These are phyloP conservation scores for Acrocephalus kingi DNA, from an alignment of 2,113 vertebrate genomes.

Conservation along the genomic window DNA sequence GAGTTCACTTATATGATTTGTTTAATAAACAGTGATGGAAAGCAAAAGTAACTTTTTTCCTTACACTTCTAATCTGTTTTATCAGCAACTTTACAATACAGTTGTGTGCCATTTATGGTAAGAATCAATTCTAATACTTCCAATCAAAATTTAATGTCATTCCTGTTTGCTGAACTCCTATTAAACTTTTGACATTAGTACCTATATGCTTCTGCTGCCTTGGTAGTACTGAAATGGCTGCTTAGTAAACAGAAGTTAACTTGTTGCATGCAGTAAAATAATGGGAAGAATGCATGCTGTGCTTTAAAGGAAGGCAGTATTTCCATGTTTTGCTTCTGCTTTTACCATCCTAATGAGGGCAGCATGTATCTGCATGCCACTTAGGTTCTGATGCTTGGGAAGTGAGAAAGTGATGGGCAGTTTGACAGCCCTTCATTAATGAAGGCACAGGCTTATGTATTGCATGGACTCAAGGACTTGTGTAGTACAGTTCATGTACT, in stretches of 20 bases:
- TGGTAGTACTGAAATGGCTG: neutral
- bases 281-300: neutral
- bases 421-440: neutral
- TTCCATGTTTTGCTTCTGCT: neutral
- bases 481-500: neutral
- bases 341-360: neutral
- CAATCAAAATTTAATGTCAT: neutral
- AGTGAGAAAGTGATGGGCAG: neutral
- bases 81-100: conserved; percentile 15
- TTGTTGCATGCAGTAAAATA: neutral
- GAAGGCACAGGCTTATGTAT: neutral
- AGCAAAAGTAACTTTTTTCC: neutral
- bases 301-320: neutral
- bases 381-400: neutral
- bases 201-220: neutral
- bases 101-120: neutral
- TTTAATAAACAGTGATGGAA: neutral
- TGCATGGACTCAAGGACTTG: neutral
- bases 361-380: neutral
- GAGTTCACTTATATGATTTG: neutral
- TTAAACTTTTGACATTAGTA: neutral
- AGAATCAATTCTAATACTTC: neutral
- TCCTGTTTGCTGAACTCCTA: neutral
- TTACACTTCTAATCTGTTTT: neutral
- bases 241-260: neutral